Evolutionary conservation across 2,888 invertebrate species (phyloP), one percentile per base, ranked within the genome.

Genomic region (Plagodis pulveraria): DNA sequence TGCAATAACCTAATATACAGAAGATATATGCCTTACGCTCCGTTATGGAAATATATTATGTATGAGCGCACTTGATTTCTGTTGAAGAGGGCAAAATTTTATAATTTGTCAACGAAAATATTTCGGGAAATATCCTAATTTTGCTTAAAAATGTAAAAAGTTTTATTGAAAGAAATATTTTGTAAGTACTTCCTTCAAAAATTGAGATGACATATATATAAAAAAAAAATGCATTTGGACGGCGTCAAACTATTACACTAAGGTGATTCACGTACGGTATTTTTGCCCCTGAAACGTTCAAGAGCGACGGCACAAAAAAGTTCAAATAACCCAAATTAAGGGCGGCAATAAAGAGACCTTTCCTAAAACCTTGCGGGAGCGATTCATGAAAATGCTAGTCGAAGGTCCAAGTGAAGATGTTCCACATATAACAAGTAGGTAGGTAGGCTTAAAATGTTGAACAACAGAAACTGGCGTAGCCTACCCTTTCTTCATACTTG

Each of bases 271-370:
- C 72, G 77, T 8, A 42, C 35, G 12, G 22, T 32, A 74, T 76
- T 78, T 82, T 77, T 72, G 68, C 76, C 71, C 73, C 40, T 67
- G 72, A 78, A 77, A 77, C 75, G 80, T 82, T 77, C 75, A 77
- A 78, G 72, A 77, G 78, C 76, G 83, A 77, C 78, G 77, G 82
- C 80, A 82, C 78, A 78, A 81, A 83, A 84, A 84, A 86, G 82
- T 86, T 85, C 81, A 84, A 86, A 86, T 86, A 86, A 83, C 84
- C 84, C 76, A 83, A 86, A 87, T 86, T 85, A 87, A 87, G 83
- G 81, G 79, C 76, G 76, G 81, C 82, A 84, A 86, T 86, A 86
- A 86, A 85, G 80, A 77, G 83, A 83, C 85, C 86, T 82, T 84
- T 83, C 73, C 78, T 74, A 81, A 83, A 81, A 80, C 81, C 85